These are phyloP conservation scores for Spatula clypeata DNA, from an alignment of 2,797 vertebrate genomes.

Conservation along the genomic window DNA sequence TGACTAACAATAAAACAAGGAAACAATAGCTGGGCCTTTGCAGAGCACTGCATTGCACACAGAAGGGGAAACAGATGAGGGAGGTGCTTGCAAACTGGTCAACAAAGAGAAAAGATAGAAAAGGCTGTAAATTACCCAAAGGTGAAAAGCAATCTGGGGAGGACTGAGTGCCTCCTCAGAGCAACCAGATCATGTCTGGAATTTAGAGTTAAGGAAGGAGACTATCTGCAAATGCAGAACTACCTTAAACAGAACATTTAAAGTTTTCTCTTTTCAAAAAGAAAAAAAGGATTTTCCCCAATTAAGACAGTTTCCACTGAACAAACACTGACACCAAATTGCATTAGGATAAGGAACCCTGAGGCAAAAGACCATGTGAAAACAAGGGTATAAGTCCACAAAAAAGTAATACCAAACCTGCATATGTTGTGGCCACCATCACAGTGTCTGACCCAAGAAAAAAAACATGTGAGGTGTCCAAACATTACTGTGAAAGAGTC, in stretches of 20 bases:
- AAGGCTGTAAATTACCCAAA: neutral
- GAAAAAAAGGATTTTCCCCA: neutral
- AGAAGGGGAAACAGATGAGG: neutral
- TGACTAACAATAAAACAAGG: neutral
- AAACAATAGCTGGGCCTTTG: neutral
- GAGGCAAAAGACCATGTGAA: neutral
- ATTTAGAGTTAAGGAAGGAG: neutral
- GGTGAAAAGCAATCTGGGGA: neutral
- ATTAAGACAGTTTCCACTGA: accelerated
- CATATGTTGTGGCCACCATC: neutral
- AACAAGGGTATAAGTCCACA: neutral
- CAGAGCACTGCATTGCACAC: neutral
- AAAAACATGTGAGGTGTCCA: neutral
- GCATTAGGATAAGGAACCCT: neutral
- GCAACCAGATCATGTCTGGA: neutral
- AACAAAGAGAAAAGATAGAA: neutral
- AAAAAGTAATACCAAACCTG: neutral
- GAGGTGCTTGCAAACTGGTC: neutral
- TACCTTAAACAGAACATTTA: neutral
- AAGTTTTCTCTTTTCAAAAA: neutral
- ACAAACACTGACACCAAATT: neutral
- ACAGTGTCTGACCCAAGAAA: neutral
- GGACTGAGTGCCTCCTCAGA: neutral
- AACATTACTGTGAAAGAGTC: neutral
- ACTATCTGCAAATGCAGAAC: neutral